A percentile compares a stretch with the other conserved stretches of the same genome.
Conservation (phyloP, 2,113 vertebrate species). For the Phaethon lepturus region DNA sequence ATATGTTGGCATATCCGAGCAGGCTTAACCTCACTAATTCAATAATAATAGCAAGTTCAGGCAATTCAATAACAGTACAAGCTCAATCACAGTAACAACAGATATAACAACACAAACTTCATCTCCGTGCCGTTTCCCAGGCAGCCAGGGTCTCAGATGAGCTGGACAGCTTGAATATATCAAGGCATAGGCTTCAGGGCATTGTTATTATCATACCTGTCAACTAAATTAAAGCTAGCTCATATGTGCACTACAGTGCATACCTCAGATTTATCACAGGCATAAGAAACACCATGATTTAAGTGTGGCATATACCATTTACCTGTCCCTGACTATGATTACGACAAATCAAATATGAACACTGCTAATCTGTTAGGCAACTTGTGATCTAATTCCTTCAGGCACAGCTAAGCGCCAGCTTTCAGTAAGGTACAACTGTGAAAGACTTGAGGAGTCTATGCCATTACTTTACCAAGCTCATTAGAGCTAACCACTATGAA, state of each 20-base stretch:
- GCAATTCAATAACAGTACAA: neutral
- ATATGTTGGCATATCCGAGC: neutral
- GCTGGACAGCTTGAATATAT: neutral
- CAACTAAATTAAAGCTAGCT: neutral
- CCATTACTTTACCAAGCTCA: neutral
- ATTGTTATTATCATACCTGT: neutral
- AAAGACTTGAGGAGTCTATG: neutral
- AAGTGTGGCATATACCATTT: neutral
- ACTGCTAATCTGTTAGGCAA: neutral
- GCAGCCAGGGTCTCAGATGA: neutral
- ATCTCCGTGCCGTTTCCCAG: neutral
- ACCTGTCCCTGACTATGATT: neutral
- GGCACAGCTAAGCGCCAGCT: neutral
- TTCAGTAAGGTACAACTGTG: neutral
- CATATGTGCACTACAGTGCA: fast-evolving
- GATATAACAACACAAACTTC: neutral
- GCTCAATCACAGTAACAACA: neutral
- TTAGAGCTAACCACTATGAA: neutral
- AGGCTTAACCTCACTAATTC: neutral
- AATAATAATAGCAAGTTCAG: neutral
- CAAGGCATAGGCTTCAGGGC: neutral
- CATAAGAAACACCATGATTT: neutral
- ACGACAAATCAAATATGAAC: neutral
- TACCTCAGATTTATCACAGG: neutral
- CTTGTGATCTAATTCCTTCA: neutral